Percentiles rank a stretch among this genome's conserved stretches.
These are phyloP conservation scores for Lasioglossum malachurum DNA, from an alignment of 2,888 invertebrate species.

Conservation along the genomic window DNA sequence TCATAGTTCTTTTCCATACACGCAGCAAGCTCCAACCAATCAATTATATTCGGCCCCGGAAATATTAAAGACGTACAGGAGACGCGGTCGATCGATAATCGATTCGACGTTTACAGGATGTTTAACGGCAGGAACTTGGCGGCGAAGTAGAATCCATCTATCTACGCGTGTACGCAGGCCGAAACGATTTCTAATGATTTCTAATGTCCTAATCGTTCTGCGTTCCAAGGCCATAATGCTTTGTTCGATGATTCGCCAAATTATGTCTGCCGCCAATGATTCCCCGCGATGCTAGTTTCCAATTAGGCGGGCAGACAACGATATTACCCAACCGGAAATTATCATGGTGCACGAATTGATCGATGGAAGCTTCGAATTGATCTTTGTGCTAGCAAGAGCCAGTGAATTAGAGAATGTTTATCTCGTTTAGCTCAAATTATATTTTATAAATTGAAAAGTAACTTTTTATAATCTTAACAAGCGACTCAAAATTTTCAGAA, in stretches of 20 bases:
- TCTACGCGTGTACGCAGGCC: neutral
- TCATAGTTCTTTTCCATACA: neutral
- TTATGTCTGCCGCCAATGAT: neutral
- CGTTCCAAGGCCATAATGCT: neutral
- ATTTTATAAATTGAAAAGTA: neutral
- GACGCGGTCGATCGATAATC: conserved; percentile 5
- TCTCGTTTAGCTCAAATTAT: neutral
- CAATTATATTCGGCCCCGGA: neutral
- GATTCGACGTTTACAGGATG: conserved; percentile 8
- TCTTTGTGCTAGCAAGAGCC: neutral
- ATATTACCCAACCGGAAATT: neutral
- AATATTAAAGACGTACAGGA: neutral
- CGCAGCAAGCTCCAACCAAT: neutral
- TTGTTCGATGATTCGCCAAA: conserved; percentile 8
- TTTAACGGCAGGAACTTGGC: neutral
- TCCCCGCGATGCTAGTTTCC: neutral
- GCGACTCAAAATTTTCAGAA: neutral
- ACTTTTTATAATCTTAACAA: neutral
- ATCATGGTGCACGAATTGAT: neutral
- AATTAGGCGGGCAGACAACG: conserved; percentile 9
- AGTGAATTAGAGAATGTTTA: neutral
- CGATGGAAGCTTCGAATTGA: neutral
- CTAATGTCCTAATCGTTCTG: conserved; percentile 9
- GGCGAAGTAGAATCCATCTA: neutral
- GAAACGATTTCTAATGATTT: conserved; percentile 45